These are phyloP conservation scores for Ferrisia virgata DNA, from an alignment of 2,888 invertebrate genomes.

Conservation along the genomic window DNA sequence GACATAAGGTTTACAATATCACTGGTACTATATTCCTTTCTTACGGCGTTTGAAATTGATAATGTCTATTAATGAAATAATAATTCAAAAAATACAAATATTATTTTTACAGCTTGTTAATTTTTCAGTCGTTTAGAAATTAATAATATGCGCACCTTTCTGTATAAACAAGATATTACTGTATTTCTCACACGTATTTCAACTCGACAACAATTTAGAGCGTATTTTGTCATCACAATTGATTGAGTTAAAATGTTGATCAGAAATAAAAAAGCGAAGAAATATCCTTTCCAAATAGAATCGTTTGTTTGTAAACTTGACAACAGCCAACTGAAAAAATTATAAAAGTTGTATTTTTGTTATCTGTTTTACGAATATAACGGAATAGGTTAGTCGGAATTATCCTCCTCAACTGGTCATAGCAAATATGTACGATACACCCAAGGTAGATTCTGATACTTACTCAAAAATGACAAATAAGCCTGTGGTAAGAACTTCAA, in stretches of 20 bases:
- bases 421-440: too few species aligned
- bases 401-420: too few species aligned
- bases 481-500: not conserved
- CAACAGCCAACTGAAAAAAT: not conserved
- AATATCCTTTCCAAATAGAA: constrained; percentile 59
- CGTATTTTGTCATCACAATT: constrained; percentile 59
- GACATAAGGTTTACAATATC: constrained; percentile 59
- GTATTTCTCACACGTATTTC: constrained; percentile 60
- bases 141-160: constrained; percentile 52
- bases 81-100: not conserved
- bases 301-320: constrained; percentile 50
- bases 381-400: too few species aligned
- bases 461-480: not conserved
- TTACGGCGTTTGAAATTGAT: constrained; percentile 53
- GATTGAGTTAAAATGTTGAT: constrained; percentile 57
- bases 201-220: constrained; percentile 57
- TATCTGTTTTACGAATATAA: not conserved
- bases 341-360: not conserved
- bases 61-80: constrained; percentile 48
- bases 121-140: too few species aligned
- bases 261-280: constrained; percentile 59
- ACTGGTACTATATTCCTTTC: constrained; percentile 55
- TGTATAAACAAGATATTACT: constrained; percentile 58
- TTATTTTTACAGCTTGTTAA: not conserved
- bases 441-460: not conserved